Evolutionary conservation across 2,797 vertebrate species (phyloP).

Genomic region (Pterois miles): DNA sequence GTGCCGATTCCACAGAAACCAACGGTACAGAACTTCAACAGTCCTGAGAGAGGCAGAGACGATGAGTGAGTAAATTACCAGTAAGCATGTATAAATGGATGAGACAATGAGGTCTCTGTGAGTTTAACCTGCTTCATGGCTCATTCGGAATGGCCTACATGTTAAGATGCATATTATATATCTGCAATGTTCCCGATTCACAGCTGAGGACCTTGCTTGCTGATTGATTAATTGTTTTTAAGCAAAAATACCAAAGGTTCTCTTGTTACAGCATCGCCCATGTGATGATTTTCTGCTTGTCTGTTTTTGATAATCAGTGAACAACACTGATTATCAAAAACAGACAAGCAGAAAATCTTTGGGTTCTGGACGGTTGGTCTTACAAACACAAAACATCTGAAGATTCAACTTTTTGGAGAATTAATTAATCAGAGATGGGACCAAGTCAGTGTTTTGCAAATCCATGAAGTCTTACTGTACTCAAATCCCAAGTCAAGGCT

Average conservation of each 20-base stretch:
- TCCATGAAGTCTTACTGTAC: too few relatives aligned
- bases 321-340: too few relatives aligned
- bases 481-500: too few relatives aligned
- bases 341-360: neutral
- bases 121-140: neutral
- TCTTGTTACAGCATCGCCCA: neutral
- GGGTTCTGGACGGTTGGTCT: neutral
- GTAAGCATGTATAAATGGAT: neutral
- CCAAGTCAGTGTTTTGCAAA: too few relatives aligned
- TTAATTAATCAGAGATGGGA: too few relatives aligned
- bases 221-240: neutral
- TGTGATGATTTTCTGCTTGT: neutral
- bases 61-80: neutral
- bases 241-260: neutral
- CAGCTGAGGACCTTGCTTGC: neutral
- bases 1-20: slow-evolving; percentile 99
- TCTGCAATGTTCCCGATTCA: neutral
- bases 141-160: neutral
- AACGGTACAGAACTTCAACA: slow-evolving; percentile 98
- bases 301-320: neutral
- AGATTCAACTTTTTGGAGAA: too few relatives aligned
- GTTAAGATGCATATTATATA: neutral
- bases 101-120: neutral
- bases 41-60: slow-evolving; percentile 80
- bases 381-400: neutral